Evolutionary conservation across 2,797 vertebrate species (phyloP).

Genomic region (Alectoris magna): DNA sequence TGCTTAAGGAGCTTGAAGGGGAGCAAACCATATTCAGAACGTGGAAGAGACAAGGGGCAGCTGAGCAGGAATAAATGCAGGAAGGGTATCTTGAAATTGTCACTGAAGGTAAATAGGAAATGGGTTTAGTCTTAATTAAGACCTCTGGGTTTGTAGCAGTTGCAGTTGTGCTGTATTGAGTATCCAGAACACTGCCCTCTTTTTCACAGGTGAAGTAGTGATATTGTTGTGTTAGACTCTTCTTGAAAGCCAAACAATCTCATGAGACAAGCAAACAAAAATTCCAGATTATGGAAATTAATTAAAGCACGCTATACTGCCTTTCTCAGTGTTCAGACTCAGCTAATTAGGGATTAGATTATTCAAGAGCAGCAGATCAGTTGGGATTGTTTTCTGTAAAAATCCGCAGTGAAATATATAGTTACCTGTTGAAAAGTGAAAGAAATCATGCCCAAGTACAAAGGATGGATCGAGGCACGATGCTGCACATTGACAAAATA

Average conservation of each 20-base stretch:
- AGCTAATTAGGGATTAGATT: constrained; percentile 69
- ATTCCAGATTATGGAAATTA: constrained; percentile 73
- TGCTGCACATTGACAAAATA: constrained; percentile 76
- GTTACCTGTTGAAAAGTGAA: constrained; percentile 80
- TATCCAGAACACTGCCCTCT: constrained; percentile 13
- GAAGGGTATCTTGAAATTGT: background rate
- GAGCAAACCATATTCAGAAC: background rate
- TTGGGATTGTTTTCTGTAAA: constrained; percentile 40
- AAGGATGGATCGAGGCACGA: constrained; percentile 65
- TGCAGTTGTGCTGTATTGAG: background rate
- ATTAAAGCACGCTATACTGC: constrained; percentile 60
- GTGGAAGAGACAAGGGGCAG: background rate
- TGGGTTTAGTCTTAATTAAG: constrained; percentile 40
- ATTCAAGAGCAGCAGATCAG: constrained; percentile 55
- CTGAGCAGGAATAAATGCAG: background rate
- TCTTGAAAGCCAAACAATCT: constrained; percentile 47
- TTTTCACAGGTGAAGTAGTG: background rate
- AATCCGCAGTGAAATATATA: constrained; percentile 44
- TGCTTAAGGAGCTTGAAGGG: background rate
- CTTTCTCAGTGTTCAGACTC: constrained; percentile 21
- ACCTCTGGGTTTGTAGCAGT: background rate
- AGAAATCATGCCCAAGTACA: constrained; percentile 53
- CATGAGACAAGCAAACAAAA: constrained; percentile 53
- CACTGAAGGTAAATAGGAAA: constrained; percentile 32
- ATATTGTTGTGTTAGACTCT: constrained; percentile 2